Conservation (phyloP, 1,140 invertebrate genomes). For the Pissodes strobi region DNA sequence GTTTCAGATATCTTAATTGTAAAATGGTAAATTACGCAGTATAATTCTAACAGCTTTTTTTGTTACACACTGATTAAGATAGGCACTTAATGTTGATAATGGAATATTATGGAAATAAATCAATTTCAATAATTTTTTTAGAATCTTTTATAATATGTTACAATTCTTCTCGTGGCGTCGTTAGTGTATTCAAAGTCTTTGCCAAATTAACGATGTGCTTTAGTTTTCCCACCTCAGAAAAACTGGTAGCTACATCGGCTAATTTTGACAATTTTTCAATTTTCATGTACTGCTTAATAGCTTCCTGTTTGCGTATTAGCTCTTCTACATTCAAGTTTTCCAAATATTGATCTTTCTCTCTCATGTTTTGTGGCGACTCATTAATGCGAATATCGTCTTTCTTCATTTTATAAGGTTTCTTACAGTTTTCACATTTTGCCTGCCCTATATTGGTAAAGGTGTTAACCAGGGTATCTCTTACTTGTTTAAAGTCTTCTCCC, state of each 20-base stretch:
- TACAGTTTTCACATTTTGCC: conserved; percentile 14
- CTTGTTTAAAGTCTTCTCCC: conserved; percentile 8
- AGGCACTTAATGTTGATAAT: too few species aligned
- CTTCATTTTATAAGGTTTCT: conserved; percentile 1
- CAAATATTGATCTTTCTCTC: not conserved
- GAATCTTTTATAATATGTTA: too few species aligned
- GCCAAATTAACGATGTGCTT: not conserved
- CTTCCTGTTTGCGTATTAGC: not conserved
- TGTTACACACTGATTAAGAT: too few species aligned
- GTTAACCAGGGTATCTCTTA: conserved; percentile 17
- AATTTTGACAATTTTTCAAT: conserved; percentile 3
- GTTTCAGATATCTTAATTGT: too few species aligned
- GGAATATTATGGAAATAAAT: too few species aligned
- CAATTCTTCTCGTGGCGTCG: not conserved
- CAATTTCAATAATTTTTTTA: too few species aligned
- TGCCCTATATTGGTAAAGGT: conserved; percentile 24
- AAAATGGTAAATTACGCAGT: too few species aligned
- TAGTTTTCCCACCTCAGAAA: not conserved
- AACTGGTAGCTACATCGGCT: not conserved
- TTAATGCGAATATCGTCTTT: not conserved
- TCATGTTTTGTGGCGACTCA: not conserved
- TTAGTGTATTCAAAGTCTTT: not conserved
- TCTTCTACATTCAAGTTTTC: not conserved
- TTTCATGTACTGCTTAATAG: not conserved
- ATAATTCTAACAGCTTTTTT: too few species aligned